Evolutionary conservation across 2,797 vertebrate species (phyloP), one percentile per base, ranked within the genome.

Genomic region (Silurus lanzhouensis): DNA sequence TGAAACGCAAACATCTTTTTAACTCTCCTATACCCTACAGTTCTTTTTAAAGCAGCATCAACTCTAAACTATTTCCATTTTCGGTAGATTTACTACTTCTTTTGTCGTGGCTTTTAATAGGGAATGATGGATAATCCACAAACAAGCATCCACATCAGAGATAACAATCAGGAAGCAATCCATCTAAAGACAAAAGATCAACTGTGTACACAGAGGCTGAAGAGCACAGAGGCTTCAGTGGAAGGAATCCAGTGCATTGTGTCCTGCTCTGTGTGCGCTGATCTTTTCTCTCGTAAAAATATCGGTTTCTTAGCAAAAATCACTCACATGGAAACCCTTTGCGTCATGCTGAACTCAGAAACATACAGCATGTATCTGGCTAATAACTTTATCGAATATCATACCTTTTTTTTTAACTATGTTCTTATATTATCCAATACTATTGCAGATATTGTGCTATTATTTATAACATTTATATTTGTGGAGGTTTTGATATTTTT

Each of bases 131-230:
- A 89, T 86, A 81, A 85, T 38, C 60, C 25, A 64, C 75, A 88
- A 88, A 81, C 44, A 87, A 82, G 84, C 77, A 84, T 87, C 86
- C 71, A 46, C 64, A 89, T 87, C 61, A 86, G 15, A 58, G 82
- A 90, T 89, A 88, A 83, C 80, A 86, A 88, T 81, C 88, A 88
- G 89, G 86, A 90, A 88, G 88, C 85, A 89, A 88, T 90, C 89
- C 86, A 90, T 90, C 89, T 87, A 81, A 87, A 87, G 64, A 84
- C 85, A 86, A 87, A 82, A 84, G 84, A 79, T 87, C 82, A 84
- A 82, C 82, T 48, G 46, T 70, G 85, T 61, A 66, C 48, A 83
- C 31, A 75, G 58, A 81, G 78, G 78, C 64, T 79, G 60, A 48
- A 64, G 52, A 67, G 60, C 57, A 57, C 58, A 61, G 66, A 83